These are phyloP conservation scores for Athalia cordata DNA, from an alignment of 2,888 invertebrate genomes.

Conservation along the genomic window DNA sequence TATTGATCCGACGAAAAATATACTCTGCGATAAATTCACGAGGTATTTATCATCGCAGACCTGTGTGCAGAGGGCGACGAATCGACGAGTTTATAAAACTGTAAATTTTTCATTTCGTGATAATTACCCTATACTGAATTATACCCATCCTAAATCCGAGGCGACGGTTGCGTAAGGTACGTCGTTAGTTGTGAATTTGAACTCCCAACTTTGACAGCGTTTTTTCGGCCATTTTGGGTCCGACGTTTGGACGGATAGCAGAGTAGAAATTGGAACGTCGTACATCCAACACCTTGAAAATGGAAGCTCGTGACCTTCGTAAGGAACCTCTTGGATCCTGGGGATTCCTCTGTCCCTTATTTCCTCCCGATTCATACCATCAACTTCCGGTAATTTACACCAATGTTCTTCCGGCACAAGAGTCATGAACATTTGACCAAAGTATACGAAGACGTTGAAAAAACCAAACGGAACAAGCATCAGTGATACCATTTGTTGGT, in stretches of 20 bases:
- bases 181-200: slow-evolving; percentile 50
- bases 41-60: slow-evolving; percentile 60
- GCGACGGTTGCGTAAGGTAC: slow-evolving; percentile 53
- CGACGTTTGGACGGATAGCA: slow-evolving; percentile 42
- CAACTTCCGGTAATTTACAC: slow-evolving; percentile 61
- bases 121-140: background rate
- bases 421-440: slow-evolving; percentile 68
- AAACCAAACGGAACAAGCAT: slow-evolving; percentile 66
- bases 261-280: slow-evolving; percentile 53
- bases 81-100: background rate
- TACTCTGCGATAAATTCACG: slow-evolving; percentile 57
- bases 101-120: background rate
- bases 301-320: slow-evolving; percentile 53
- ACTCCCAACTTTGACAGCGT: slow-evolving; percentile 53
- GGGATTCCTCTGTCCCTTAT: slow-evolving; percentile 58
- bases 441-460: slow-evolving; percentile 67
- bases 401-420: slow-evolving; percentile 64
- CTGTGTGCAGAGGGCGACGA: slow-evolving; percentile 45
- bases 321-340: slow-evolving; percentile 49
- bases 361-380: slow-evolving; percentile 52
- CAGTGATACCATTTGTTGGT: slow-evolving; percentile 66
- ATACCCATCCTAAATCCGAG: slow-evolving; percentile 53
- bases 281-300: slow-evolving; percentile 61
- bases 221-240: slow-evolving; percentile 52
- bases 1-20: slow-evolving; percentile 61